Evolutionary conservation across 2,888 invertebrate genomes (phyloP), one percentile per base, ranked within the genome.

Genomic region (Lamproptera curius): DNA sequence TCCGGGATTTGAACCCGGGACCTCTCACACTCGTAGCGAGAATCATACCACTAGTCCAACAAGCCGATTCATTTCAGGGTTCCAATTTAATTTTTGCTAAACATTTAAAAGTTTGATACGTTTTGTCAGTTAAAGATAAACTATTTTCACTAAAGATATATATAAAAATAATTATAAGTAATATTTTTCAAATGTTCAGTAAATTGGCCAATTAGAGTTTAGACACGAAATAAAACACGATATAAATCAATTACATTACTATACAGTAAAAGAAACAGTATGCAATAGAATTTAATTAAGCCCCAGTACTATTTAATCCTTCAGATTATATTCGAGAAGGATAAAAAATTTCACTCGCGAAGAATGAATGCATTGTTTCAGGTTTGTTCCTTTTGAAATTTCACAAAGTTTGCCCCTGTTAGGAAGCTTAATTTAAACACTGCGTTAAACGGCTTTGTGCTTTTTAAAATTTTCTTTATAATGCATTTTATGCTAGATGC

Each of bases 1-100:
- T 88, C 88, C 88, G 88, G 88, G 88, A 88, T 88, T 88, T 88
- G 88, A 88, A 88, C 88, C 88, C 88, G 88, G 88, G 88, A 87
- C 88, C 88, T 88, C 88, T 88, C 88, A 86, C 88, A 88, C 88
- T 87, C 88, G 87, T 88, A 88, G 88, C 88, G 88, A 88, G 88
- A 88, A 88, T 88, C 88, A 88, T 88, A 88, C 88, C 88, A 88
- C 88, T 88, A 88, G 88, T 88, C 88, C 88, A 88, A 88, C 88
- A 86, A 88, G 88, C 88, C 88, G 63, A 14, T 20, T 10, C 10
- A 1, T 35, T 16, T n/a, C 2, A 1, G 6, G 1, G 11, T 9
- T 20, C 31, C 38, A 34, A 20, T 33, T n/a, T n/a, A n/a, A n/a
- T n/a, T n/a, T n/a, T n/a, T n/a, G n/a, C n/a, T n/a, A n/a, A n/a